These are phyloP conservation scores for Leptonema lineaticorne DNA, from an alignment of 1,140 invertebrate species.

Conservation along the genomic window DNA sequence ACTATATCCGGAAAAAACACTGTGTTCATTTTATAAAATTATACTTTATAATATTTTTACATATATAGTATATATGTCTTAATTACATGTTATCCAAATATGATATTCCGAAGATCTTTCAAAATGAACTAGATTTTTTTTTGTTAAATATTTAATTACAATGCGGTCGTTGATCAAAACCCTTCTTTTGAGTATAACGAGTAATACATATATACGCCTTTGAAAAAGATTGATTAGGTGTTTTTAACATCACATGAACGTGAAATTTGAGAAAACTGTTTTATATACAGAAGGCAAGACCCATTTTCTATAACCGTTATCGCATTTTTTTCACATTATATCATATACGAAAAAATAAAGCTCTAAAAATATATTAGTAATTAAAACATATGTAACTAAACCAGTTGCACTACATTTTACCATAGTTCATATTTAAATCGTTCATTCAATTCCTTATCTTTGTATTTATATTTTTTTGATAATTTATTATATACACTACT, in stretches of 20 bases:
- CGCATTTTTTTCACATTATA: too few relatives aligned
- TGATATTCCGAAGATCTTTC: too few relatives aligned
- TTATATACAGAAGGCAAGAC: conserved; percentile 7
- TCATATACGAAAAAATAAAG: too few relatives aligned
- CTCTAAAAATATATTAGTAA: too few relatives aligned
- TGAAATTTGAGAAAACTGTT: not conserved
- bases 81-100: too few relatives aligned
- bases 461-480: conserved; percentile 31
- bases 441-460: conserved; percentile 7
- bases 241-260: not conserved
- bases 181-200: not conserved
- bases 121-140: too few relatives aligned
- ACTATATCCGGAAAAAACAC: too few relatives aligned
- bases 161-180: not conserved
- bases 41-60: too few relatives aligned
- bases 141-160: conserved; percentile 9
- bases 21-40: too few relatives aligned
- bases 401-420: not conserved
- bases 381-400: too few relatives aligned
- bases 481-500: too few relatives aligned
- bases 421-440: not conserved
- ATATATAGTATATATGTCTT: too few relatives aligned
- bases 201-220: not conserved
- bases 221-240: not conserved
- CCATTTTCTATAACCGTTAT: conserved; percentile 30